Evolutionary conservation across 2,113 vertebrate genomes (phyloP).

Genomic region (Myodes glareolus): DNA sequence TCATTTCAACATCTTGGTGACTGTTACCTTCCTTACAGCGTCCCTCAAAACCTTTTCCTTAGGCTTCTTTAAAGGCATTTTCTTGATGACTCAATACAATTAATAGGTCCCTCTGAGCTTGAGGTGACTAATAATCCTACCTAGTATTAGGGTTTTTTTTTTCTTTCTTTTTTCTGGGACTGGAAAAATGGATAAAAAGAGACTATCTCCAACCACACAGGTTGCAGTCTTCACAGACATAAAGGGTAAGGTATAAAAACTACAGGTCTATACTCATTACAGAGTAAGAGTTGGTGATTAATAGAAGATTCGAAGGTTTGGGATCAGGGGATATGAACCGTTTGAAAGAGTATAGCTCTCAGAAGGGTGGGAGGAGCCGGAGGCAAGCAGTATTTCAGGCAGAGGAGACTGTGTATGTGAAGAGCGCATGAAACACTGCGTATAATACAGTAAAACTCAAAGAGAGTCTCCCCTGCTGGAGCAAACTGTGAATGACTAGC

Average conservation of each 20-base stretch:
- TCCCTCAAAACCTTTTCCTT: background rate
- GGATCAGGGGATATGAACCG: background rate
- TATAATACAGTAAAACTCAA: background rate
- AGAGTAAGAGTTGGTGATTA: background rate
- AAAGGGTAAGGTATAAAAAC: background rate
- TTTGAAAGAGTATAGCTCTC: background rate
- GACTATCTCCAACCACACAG: background rate
- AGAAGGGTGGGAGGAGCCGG: background rate
- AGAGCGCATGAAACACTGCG: background rate
- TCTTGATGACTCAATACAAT: background rate
- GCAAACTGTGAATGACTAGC: background rate
- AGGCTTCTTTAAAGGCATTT: background rate
- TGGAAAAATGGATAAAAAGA: background rate
- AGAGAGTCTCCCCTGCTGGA: background rate
- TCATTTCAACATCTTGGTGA: background rate
- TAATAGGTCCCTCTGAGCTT: background rate
- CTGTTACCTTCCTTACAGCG: background rate
- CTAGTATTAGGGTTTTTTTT: background rate
- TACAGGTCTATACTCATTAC: background rate
- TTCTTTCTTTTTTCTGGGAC: background rate
- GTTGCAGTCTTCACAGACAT: background rate
- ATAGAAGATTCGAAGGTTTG: too few species aligned
- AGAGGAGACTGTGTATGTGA: background rate
- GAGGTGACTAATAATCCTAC: constrained; percentile 5
- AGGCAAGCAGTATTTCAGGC: background rate